These are phyloP conservation scores for Mustelus asterias DNA, from an alignment of 2,113 vertebrate species.

Conservation along the genomic window DNA sequence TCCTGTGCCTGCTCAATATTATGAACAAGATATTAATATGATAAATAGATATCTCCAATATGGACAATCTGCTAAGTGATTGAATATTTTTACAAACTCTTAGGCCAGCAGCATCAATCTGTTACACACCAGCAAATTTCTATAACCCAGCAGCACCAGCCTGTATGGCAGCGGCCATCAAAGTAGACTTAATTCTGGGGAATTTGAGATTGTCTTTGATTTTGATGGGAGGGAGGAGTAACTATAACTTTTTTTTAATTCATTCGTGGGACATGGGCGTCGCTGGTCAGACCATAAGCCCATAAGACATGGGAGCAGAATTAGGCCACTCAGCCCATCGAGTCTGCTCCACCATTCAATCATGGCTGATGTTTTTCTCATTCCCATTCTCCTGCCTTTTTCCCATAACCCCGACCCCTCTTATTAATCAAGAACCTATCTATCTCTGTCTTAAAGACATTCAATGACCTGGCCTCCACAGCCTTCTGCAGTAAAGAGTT, in stretches of 20 bases:
- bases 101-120: background rate
- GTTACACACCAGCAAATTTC: background rate
- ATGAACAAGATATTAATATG: background rate
- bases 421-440: too few relatives aligned
- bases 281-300: too few relatives aligned
- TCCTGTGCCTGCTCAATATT: background rate
- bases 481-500: too few relatives aligned
- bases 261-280: too few relatives aligned
- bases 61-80: background rate
- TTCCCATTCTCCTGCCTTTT: too few relatives aligned
- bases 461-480: too few relatives aligned
- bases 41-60: background rate
- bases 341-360: too few relatives aligned
- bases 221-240: background rate
- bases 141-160: background rate
- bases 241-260: background rate
- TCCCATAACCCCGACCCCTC: too few relatives aligned
- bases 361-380: too few relatives aligned
- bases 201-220: background rate
- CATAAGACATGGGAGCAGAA: too few relatives aligned
- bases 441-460: too few relatives aligned
- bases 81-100: background rate
- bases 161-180: background rate
- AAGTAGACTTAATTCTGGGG: background rate
- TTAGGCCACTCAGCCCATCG: too few relatives aligned